phyloP scores from a whole-genome alignment of 2,888 invertebrate genomes.

The Lasius fuliginosus region DNA sequence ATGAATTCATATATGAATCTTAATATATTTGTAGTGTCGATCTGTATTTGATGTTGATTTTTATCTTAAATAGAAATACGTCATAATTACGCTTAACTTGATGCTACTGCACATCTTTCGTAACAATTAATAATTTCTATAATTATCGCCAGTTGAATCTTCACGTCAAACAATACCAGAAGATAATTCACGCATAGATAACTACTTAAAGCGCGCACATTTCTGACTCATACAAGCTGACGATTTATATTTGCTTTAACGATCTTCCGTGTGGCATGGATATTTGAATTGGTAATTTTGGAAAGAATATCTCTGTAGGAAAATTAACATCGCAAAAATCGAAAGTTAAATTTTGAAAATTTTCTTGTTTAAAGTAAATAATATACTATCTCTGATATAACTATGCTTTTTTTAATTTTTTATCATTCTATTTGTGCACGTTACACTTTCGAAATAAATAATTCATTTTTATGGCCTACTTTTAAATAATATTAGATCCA shows the following conservation, averaged over 20 bases:
- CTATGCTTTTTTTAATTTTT: neutral
- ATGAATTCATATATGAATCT: neutral
- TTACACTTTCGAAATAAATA: neutral
- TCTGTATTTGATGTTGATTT: neutral
- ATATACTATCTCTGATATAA: neutral
- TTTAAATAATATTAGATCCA: neutral
- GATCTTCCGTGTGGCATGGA: constrained; percentile 17
- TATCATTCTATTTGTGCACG: neutral
- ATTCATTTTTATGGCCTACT: neutral
- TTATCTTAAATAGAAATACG: neutral
- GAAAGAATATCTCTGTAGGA: neutral
- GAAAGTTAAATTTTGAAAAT: constrained; percentile 12
- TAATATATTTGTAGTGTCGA: neutral
- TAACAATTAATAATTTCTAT: constrained; percentile 36
- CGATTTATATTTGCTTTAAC: constrained; percentile 28
- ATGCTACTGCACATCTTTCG: constrained; percentile 1
- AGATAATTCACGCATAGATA: constrained; percentile 29
- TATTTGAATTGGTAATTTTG: constrained; percentile 32
- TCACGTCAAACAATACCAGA: constrained; percentile 11
- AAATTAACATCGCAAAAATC: constrained; percentile 18
- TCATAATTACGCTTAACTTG: constrained; percentile 10
- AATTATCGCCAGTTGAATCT: constrained; percentile 18
- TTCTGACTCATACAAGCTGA: constrained; percentile 39
- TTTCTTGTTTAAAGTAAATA: neutral
- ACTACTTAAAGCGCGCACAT: constrained; percentile 24